Percentiles rank a stretch among this genome's conserved stretches.
phyloP scores from a whole-genome alignment of 2,888 invertebrate genomes.

The Masnerella sp. region DNA sequence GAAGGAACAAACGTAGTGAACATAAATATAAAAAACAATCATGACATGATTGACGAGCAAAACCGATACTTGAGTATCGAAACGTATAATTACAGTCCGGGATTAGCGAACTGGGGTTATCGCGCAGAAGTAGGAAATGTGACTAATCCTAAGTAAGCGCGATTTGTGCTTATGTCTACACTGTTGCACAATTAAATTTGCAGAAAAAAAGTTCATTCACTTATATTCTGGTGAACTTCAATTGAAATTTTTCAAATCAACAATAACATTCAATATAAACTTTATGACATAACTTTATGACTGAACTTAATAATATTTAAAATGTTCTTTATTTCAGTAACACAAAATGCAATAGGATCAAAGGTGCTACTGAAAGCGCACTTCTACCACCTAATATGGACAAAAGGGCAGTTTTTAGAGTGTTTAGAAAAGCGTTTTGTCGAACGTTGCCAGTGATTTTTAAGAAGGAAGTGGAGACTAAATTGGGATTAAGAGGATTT shows the following conservation, averaged over 20 bases:
- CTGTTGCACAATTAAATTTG: too few relatives aligned
- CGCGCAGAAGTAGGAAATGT: conserved; percentile 70
- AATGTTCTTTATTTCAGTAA: conserved; percentile 32
- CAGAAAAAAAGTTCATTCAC: not conserved
- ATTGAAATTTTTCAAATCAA: too few relatives aligned
- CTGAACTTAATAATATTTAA: not conserved
- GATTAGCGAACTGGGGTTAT: conserved; percentile 85
- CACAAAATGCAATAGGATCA: conserved; percentile 83
- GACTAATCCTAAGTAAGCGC: conserved; percentile 68
- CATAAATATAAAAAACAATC: conserved; percentile 76
- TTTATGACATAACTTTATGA: too few relatives aligned
- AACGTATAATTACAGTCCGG: conserved; percentile 81
- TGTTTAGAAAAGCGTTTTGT: conserved; percentile 88
- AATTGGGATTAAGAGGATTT: conserved; percentile 80
- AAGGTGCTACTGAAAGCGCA: conserved; percentile 85
- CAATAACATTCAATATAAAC: not conserved
- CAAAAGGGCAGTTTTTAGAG: conserved; percentile 79
- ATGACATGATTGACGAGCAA: conserved; percentile 70
- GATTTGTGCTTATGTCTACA: too few relatives aligned
- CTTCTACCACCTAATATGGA: conserved; percentile 83
- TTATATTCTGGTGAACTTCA: too few relatives aligned
- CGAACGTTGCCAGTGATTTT: conserved; percentile 82
- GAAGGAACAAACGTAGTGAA: conserved; percentile 81
- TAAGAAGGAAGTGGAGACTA: conserved; percentile 69
- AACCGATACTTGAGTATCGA: conserved; percentile 73